These are phyloP conservation scores for Drosophila trichaetosa DNA, from an alignment of 2,888 invertebrate species.

Conservation along the genomic window DNA sequence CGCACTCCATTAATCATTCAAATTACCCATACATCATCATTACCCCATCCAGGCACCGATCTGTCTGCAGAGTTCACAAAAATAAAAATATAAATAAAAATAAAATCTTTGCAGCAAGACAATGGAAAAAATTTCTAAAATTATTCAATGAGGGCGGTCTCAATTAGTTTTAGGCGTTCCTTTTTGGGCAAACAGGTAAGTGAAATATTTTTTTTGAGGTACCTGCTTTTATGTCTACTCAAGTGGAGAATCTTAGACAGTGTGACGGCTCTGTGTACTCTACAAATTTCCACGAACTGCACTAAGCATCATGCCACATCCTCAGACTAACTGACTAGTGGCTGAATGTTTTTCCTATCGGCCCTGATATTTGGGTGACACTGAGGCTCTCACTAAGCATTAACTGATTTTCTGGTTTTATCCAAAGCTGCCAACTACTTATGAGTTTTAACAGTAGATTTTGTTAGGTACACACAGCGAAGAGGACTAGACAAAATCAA, in stretches of 20 bases:
- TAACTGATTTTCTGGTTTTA: constrained; percentile 26
- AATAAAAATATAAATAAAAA: constrained; percentile 23
- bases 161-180: constrained; percentile 78
- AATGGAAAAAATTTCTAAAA: constrained; percentile 57
- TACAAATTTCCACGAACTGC: constrained; percentile 62
- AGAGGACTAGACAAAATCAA: neutral
- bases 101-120: constrained; percentile 54
- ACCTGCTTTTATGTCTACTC: constrained; percentile 64
- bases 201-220: constrained; percentile 43
- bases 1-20: constrained; percentile 75
- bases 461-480: neutral
- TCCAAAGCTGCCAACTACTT: constrained; percentile 28
- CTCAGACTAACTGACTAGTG: constrained; percentile 13
- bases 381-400: constrained; percentile 18
- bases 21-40: constrained; percentile 80
- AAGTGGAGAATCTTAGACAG: constrained; percentile 72
- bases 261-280: constrained; percentile 46
- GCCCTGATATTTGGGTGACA: constrained; percentile 36
- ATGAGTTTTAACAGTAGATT: constrained; percentile 1
- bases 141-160: constrained; percentile 82
- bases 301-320: constrained; percentile 53
- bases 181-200: constrained; percentile 58
- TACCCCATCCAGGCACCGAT: constrained; percentile 66
- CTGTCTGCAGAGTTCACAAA: constrained; percentile 50
- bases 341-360: constrained; percentile 11